These are phyloP conservation scores for Tribolium madens DNA, from an alignment of 1,140 invertebrate genomes.

Conservation along the genomic window DNA sequence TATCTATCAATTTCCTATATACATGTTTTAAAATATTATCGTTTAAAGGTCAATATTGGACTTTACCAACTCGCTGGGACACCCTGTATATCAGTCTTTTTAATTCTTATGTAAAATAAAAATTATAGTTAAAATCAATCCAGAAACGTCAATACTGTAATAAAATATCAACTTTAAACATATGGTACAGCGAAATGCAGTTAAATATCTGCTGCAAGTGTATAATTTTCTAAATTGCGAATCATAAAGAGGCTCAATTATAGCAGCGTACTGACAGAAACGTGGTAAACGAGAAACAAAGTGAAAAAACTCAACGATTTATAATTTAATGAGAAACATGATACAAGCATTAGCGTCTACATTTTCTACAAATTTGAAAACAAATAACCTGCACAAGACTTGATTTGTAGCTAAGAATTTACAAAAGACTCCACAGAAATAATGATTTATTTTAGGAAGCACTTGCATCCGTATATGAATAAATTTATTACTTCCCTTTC, in stretches of 20 bases:
- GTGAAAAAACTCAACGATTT: not conserved
- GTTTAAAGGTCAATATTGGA: no score
- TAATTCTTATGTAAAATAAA: no score
- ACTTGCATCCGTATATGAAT: not conserved
- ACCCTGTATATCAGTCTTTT: no score
- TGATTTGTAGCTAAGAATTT: not conserved
- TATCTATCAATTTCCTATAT: no score
- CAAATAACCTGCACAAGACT: not conserved
- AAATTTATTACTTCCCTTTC: not conserved
- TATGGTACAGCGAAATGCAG: conserved; percentile 3
- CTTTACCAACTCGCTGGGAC: no score
- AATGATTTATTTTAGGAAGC: not conserved
- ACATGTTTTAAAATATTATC: no score
- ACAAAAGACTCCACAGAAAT: not conserved
- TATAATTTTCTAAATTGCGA: not conserved
- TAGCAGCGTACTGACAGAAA: not conserved
- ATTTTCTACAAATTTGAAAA: not conserved
- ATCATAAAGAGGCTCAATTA: not conserved
- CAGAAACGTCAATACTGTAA: not conserved
- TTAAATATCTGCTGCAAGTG: not conserved
- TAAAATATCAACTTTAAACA: conserved; percentile 37
- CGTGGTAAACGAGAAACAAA: not conserved
- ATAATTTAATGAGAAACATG: not conserved
- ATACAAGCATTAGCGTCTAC: not conserved
- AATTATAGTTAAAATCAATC: conserved; percentile 7